Conservation (phyloP, 2,888 invertebrate genomes). For the Coremacera marginata region DNA sequence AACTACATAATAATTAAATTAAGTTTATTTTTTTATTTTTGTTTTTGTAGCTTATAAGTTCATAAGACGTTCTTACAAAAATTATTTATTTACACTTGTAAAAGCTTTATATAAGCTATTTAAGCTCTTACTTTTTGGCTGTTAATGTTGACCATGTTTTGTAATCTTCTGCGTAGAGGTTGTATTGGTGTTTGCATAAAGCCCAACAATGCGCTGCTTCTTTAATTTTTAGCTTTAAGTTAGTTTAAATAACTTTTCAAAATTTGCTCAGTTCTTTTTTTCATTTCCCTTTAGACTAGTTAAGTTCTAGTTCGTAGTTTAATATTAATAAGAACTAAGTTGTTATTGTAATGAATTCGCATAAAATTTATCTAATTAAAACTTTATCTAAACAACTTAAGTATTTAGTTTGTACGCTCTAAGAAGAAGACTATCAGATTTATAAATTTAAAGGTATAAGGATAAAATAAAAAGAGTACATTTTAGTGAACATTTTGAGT, state of each 20-base stretch:
- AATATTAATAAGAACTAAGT: neutral
- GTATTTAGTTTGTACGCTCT: constrained; percentile 37
- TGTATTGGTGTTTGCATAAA: neutral
- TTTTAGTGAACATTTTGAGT: constrained; percentile 11
- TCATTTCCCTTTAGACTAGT: neutral
- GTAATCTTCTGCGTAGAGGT: no score
- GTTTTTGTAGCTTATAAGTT: neutral
- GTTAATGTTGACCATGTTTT: neutral
- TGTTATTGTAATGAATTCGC: neutral
- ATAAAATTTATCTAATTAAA: neutral
- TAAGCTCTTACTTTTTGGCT: neutral
- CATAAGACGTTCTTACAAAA: neutral
- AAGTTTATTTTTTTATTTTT: neutral
- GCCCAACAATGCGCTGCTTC: constrained; percentile 10
- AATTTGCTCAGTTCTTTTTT: neutral
- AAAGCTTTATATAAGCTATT: neutral
- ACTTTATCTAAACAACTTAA: constrained; percentile 8
- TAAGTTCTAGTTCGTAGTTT: neutral
- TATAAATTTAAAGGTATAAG: constrained; percentile 9
- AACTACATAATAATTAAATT: neutral
- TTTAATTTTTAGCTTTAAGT: neutral
- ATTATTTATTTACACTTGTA: neutral
- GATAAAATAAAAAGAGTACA: constrained; percentile 2
- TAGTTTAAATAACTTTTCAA: neutral
- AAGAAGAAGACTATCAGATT: constrained; percentile 41